Evolutionary conservation across 2,888 invertebrate species (phyloP), one percentile per base, ranked within the genome.

Genomic region (Spisula subtruncata): DNA sequence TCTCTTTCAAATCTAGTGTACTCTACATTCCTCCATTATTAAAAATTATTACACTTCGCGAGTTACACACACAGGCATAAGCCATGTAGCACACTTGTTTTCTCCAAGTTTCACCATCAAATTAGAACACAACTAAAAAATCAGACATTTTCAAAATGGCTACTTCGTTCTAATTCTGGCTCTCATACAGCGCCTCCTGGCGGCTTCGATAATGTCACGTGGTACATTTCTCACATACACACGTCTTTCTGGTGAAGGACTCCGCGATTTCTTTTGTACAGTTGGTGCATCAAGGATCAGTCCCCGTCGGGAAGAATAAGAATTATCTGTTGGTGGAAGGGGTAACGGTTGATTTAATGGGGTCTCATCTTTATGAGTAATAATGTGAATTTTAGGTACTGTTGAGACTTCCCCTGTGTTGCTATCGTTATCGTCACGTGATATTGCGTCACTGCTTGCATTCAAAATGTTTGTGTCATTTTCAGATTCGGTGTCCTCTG

Each of bases 271-370:
- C 81, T 94, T 95, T 5, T 95, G 95, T 18, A 95, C 93, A 51
- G 93, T 92, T n/a, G 96, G 96, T 16, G 96, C 96, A 84, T 96
- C 96, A 16, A 96, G 93, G 88, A 96, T 96, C 25, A 96, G 93
- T 75, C 96, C 96, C 20, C 96, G 85, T 48, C 96, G 89, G 14
- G 94, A 94, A 8, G 96, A 95, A 91, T 96, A 96, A 46, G 93
- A 92, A 81, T 94, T 94, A 83, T 95, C 95, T 0, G 94, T 93
- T 8, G 95, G 94, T 6, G 95, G 95, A n/a, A 95, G 92, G 10
- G 95, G 95, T 20, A 95, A 92, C 20, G 93, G 92, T 81, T 93
- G 93, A 56, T 93, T 94, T 48, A 94, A 86, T 1, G 94, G 93
- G 0, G 94, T 93, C 16, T 95, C 94, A 41, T 93, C 88, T 66